These are phyloP conservation scores for Anaspis maculata DNA, from an alignment of 2,888 invertebrate genomes.

Conservation along the genomic window DNA sequence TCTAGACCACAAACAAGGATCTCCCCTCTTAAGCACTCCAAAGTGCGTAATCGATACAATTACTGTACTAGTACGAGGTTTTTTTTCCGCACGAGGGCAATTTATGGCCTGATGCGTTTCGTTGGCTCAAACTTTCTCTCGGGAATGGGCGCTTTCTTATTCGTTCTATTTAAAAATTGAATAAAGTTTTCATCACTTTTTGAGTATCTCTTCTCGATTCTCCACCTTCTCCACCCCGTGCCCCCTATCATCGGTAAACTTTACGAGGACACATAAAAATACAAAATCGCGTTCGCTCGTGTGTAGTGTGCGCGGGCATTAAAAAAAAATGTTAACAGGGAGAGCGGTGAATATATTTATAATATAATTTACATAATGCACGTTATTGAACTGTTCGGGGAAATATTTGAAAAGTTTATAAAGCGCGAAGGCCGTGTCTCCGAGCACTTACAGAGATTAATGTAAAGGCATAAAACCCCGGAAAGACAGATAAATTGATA, in stretches of 20 bases:
- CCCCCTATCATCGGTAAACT: too few species aligned
- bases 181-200: conserved; percentile 9
- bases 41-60: too few species aligned
- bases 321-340: conserved; percentile 21
- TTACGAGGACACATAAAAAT: conserved; percentile 10
- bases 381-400: conserved; percentile 32
- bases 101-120: too few species aligned
- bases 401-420: conserved; percentile 30
- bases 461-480: conserved; percentile 32
- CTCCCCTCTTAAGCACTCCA: too few species aligned
- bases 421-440: conserved; percentile 30
- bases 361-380: conserved; percentile 38
- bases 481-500: conserved; percentile 40
- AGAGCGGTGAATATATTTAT: conserved; percentile 24
- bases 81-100: too few species aligned
- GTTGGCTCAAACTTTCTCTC: too few species aligned
- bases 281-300: conserved; percentile 14
- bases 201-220: conserved; percentile 5
- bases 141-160: too few species aligned
- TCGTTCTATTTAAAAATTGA: conserved; percentile 8
- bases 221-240: too few species aligned
- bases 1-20: conserved; percentile 16
- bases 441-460: conserved; percentile 37
- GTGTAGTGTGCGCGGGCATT: too few species aligned
- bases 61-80: too few species aligned